Percentiles rank a stretch among this genome's conserved stretches.
These are phyloP conservation scores for Alloplasta piceator DNA, from an alignment of 2,888 invertebrate species.

Conservation along the genomic window DNA sequence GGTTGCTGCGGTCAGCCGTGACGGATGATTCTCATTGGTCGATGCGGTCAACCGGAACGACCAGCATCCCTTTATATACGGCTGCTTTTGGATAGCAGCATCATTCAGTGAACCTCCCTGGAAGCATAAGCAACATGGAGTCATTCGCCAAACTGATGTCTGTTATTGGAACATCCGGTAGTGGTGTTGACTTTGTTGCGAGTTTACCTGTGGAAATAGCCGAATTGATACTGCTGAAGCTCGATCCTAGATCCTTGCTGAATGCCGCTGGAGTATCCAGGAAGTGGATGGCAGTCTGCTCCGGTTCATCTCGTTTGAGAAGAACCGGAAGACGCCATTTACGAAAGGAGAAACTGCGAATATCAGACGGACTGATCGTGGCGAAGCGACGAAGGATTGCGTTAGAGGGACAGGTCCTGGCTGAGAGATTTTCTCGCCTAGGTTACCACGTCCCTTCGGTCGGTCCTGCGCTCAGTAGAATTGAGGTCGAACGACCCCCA, in stretches of 20 bases:
- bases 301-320: conserved; percentile 15
- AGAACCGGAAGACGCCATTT: conserved; percentile 24
- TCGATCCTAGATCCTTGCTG: conserved; percentile 35
- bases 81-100: background rate
- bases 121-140: conserved; percentile 44
- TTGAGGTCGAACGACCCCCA: background rate
- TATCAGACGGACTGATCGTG: background rate
- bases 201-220: conserved; percentile 44
- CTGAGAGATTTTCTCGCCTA: background rate
- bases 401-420: background rate
- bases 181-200: conserved; percentile 37
- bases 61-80: conserved; percentile 12
- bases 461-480: background rate
- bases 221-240: conserved; percentile 36
- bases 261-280: conserved; percentile 41
- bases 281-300: conserved; percentile 35
- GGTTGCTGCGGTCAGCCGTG: background rate
- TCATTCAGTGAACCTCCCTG: conserved; percentile 33
- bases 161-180: conserved; percentile 9
- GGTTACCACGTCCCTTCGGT: background rate
- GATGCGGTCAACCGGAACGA: conserved; percentile 19
- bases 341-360: conserved; percentile 16
- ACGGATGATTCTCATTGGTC: conserved; percentile 30
- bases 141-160: conserved; percentile 39
- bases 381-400: background rate